Evolutionary conservation across 2,797 vertebrate genomes (phyloP), one percentile per base, ranked within the genome.

Genomic region (Thalassophryne amazonica): DNA sequence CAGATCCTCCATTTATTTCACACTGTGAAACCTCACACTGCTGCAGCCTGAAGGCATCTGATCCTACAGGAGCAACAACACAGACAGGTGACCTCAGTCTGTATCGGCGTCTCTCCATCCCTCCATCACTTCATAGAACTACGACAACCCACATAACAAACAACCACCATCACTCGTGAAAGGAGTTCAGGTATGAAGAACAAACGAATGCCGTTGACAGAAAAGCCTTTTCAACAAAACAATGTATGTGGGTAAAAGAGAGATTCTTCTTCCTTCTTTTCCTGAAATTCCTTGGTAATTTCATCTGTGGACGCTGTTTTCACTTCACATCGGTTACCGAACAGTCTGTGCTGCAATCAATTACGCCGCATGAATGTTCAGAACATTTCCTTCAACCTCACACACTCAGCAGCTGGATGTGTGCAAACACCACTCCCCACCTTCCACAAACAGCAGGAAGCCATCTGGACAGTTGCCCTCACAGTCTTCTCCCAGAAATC

Each of bases 1-100:
- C 69, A 79, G 33, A 16, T 55, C 69, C 23, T n/a, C 19, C 1
- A 8, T 19, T 60, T 46, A 23, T 46, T 55, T 53, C 15, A 38
- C 37, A 29, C 3, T 35, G 58, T 58, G 30, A 68, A 65, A 68
- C 22, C 47, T 60, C 53, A 16, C 23, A 23, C 33, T 50, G 56
- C 56, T 74, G 67, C 62, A 70, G 71, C 48, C 52, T 48, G 22
- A 28, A 43, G 33, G 36, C 14, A 32, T 49, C 22, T 32, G 38
- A 64, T 67, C 72, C 62, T 38, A 54, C 25, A 50, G 50, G 40
- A 23, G 42, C 32, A 13, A 15, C 9, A 50, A 58, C 52, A 38
- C 48, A 52, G 42, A 51, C 71, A 69, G 65, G 63, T 72, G 69
- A 66, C 47, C 39, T 35, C 18, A 4, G 25, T 53, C 45, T 13